A percentile compares a stretch with the other conserved stretches of the same genome.
Evolutionary conservation across 2,888 invertebrate genomes (phyloP).

Genomic region (Carterocephalus palaemon): DNA sequence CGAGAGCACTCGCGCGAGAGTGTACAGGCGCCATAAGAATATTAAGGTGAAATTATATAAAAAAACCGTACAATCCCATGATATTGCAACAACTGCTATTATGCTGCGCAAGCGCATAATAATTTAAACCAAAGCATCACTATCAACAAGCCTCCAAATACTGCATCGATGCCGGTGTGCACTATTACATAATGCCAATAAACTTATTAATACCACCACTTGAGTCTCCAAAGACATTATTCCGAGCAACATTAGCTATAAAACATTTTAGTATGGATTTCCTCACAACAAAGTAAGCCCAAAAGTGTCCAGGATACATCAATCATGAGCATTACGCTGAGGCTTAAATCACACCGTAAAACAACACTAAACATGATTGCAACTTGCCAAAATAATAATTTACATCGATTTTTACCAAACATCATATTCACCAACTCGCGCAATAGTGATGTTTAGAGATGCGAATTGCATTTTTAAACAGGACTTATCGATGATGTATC

Average conservation of each 20-base stretch:
- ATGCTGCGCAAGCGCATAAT: background rate
- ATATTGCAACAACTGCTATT: no score
- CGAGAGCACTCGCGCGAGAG: no score
- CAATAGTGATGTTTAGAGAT: constrained; percentile 26
- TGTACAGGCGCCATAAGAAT: no score
- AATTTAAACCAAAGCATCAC: no score
- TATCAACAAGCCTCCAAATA: constrained; percentile 4
- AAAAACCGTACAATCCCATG: no score
- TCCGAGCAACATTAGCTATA: constrained; percentile 27
- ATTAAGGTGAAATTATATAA: no score
- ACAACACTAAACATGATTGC: constrained; percentile 30
- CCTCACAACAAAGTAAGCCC: constrained; percentile 27
- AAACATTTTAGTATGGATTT: constrained; percentile 27
- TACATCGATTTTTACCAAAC: constrained; percentile 23
- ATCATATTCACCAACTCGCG: background rate
- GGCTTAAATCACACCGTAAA: constrained; percentile 32
- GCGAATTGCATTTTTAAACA: constrained; percentile 35
- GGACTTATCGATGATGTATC: constrained; percentile 62
- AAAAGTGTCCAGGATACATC: constrained; percentile 25
- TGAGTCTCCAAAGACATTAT: constrained; percentile 18
- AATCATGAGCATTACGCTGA: constrained; percentile 29
- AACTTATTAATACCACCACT: constrained; percentile 12
- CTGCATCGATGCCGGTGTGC: background rate
- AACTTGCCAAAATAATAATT: constrained; percentile 32
- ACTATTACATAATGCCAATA: constrained; percentile 7